Evolutionary conservation across 2,888 invertebrate genomes (phyloP).

Genomic region (Calliopum simillimum): DNA sequence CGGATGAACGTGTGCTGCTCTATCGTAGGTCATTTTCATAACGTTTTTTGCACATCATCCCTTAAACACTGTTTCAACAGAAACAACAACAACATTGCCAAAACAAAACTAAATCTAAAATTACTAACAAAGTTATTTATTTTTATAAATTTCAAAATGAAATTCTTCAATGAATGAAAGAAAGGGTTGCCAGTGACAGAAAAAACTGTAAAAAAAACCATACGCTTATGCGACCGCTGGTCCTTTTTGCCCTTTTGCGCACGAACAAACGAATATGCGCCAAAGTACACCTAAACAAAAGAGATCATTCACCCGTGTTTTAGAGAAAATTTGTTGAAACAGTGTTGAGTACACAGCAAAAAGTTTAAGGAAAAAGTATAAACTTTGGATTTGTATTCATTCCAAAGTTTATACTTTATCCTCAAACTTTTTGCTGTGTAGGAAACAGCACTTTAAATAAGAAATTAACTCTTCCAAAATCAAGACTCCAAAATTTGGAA

Average conservation of each 20-base stretch:
- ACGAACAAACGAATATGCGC: neutral
- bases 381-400: too few species aligned
- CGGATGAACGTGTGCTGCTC: neutral
- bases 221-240: slow-evolving; percentile 16
- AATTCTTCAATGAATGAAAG: slow-evolving; percentile 13
- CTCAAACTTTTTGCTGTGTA: too few species aligned
- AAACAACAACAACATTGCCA: neutral
- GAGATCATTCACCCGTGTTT: too few species aligned
- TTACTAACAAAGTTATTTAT: slow-evolving; percentile 19
- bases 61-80: slow-evolving; percentile 2
- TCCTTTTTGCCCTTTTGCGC: slow-evolving; percentile 6
- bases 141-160: slow-evolving; percentile 14
- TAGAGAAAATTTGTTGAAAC: too few species aligned
- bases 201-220: neutral
- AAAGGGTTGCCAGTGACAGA: slow-evolving; percentile 17
- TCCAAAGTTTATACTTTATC: too few species aligned
- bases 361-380: too few species aligned
- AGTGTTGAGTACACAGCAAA: too few species aligned
- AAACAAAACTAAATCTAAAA: neutral
- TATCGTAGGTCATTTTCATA: slow-evolving; percentile 16
- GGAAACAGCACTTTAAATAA: too few species aligned
- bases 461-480: too few species aligned
- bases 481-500: too few species aligned
- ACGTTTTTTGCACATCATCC: slow-evolving; percentile 21
- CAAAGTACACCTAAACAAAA: too few species aligned